Base-by-base conservation (phyloP, 2,113 vertebrate species). In the Megaceryle maxima region DNA sequence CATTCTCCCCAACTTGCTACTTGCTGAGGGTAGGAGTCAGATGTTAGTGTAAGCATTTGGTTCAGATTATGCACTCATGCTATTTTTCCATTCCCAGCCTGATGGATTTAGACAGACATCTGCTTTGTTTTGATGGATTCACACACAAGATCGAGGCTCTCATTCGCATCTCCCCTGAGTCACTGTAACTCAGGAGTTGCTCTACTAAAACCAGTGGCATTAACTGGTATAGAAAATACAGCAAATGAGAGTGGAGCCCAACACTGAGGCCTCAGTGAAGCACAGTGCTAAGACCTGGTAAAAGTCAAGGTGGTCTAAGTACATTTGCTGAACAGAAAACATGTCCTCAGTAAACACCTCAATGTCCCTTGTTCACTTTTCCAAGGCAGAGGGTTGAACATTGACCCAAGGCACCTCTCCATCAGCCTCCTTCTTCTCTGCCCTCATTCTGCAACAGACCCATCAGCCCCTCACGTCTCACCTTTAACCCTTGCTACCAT, bases 161-260 rank as follows among this genome's bases (percentile, higher is more conserved):
- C 80, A 97, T 94, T 75, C 97, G 97, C 91, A 95, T 76, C 90
- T 72, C 75, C 25, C 37, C 46, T 0, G 3, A 43, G 60, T 22
- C 62, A 43, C 56, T 56, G 46, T 48, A 92, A 48, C 88, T 64
- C 64, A 88, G 69, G 43, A 95, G 48, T n/a, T 15, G 6, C 66
- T 83, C 37, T 41, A 18, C 46, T 56, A 81, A 93, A 92, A 83
- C 39, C 80, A 72, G 39, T 41, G 43, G 87, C 68, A 73, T 63
- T 74, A 88, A 76, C 44, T 50, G 55, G 63, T 29, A 46, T 1
- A 82, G 63, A 44, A 79, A 79, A 50, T 3, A 21, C 2, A 60
- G 62, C 41, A 76, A 80, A 74, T 0, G 0, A 83, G 63, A 43
- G 22, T 9, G 48, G 51, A 81, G 51, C 33, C 67, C 1, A 1